Percentiles rank a stretch among this genome's conserved stretches.
phyloP scores from a whole-genome alignment of 2,888 invertebrate species.

The Tethea ocularis region DNA sequence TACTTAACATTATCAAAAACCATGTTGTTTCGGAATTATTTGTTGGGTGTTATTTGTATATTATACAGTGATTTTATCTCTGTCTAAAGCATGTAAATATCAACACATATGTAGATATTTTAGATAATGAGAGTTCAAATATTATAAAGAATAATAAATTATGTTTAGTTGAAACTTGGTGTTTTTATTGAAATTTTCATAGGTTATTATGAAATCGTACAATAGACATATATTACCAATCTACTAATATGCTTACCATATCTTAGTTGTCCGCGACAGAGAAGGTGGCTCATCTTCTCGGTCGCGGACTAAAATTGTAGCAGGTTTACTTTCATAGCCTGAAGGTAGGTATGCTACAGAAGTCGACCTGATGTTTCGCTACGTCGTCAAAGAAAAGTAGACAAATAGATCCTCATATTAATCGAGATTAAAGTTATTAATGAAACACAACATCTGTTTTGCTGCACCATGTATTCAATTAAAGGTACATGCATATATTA shows the following conservation, averaged over 20 bases:
- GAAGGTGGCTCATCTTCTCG: too few species aligned
- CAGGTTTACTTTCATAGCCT: too few species aligned
- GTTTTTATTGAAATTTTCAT: slow-evolving; percentile 33
- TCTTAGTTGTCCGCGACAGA: too few species aligned
- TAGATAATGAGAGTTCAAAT: slow-evolving; percentile 82
- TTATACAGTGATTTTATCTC: slow-evolving; percentile 73
- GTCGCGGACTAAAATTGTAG: too few species aligned
- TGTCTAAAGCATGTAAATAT: slow-evolving; percentile 78
- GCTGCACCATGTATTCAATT: slow-evolving; percentile 77
- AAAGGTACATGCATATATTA: slow-evolving; percentile 75
- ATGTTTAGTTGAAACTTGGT: slow-evolving; percentile 73
- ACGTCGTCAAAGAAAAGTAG: too few species aligned
- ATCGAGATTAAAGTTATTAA: not conserved
- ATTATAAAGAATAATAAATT: slow-evolving; percentile 80
- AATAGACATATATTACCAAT: too few species aligned
- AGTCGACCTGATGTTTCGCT: too few species aligned
- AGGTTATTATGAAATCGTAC: slow-evolving; percentile 8
- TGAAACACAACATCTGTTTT: slow-evolving; percentile 37
- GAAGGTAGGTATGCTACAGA: too few species aligned
- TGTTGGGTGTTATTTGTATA: slow-evolving; percentile 76
- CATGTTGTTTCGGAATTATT: slow-evolving; percentile 65
- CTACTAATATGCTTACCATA: too few species aligned
- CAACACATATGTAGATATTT: slow-evolving; percentile 77
- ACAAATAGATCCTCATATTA: not conserved
- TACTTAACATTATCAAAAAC: slow-evolving; percentile 65